Evolutionary conservation across 2,888 invertebrate species (phyloP), one percentile per base, ranked within the genome.

Genomic region (Eurytoma adleriae): DNA sequence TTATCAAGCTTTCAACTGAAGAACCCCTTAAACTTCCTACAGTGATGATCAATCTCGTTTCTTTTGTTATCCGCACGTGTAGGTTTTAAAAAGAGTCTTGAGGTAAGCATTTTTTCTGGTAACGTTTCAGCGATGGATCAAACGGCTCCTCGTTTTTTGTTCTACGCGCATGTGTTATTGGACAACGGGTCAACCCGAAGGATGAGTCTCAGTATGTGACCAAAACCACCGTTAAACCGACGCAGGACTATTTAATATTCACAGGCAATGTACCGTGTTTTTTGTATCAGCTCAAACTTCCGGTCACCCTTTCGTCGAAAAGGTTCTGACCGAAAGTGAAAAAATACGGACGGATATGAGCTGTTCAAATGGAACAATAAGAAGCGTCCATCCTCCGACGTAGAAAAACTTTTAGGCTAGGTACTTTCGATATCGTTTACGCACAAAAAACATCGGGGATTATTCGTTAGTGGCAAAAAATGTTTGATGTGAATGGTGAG

Each of bases 311-410:
- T 59, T 16, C 40, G 30, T 40, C n/a, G 24, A 18, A 20, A 54
- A 52, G 24, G 30, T 48, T 57, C 69, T 27, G 12, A 40, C 40
- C 56, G n/a, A 27, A 48, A 30, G 13, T 74, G 5, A 70, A 64
- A 77, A 77, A 77, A 66, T 66, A 12, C 30, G 12, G 48, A 57
- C 77, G 64, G 77, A 66, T 78, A n/a, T 71, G 71, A 71, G 56
- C 57, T 50, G 67, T 50, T 67, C 59, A 75, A 75, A 67, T 57
- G 59, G 16, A 59, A 48, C 48, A 50, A 67, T 50, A 66, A 66
- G 48, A 67, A 20, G 20, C 13, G 30, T 40, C 10, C 18, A 16
- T 56, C 64, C 20, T 18, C 24, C 18, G 18, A 12, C 14, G 30
- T 18, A 57, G 16, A 54, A 30, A 74, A 57, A 66, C 27, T 59